Evolutionary conservation across 1,140 invertebrate genomes (phyloP).

Genomic region (Lordiphosa clarofinis): DNA sequence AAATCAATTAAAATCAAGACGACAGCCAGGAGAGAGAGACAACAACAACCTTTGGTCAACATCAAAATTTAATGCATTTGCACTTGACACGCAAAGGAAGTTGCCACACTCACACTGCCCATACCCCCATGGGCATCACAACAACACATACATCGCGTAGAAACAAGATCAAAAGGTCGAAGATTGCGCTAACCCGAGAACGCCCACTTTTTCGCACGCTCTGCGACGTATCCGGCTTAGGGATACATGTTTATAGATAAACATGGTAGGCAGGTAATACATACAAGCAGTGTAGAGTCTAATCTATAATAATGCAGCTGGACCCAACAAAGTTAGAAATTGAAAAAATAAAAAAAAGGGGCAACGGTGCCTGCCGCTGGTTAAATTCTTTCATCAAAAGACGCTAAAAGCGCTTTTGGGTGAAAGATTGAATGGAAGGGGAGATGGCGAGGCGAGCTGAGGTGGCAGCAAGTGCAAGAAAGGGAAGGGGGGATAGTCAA

Average conservation of each 20-base stretch:
- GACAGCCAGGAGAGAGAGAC: constrained; percentile 36
- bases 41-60: constrained; percentile 57
- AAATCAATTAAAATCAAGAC: constrained; percentile 75
- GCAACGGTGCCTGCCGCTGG: constrained; percentile 40
- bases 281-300: constrained; percentile 20
- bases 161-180: constrained; percentile 76
- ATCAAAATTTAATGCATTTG: constrained; percentile 73
- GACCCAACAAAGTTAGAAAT: constrained; percentile 43
- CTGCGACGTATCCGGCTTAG: constrained; percentile 51
- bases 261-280: constrained; percentile 7
- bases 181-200: constrained; percentile 68
- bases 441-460: background rate
- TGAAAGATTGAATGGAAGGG: constrained; percentile 5
- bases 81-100: constrained; percentile 77
- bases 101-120: constrained; percentile 48
- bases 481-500: background rate
- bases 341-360: constrained; percentile 51
- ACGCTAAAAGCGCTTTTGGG: constrained; percentile 15
- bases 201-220: constrained; percentile 77
- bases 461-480: background rate
- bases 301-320: constrained; percentile 55
- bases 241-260: constrained; percentile 54
- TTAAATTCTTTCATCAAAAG: constrained; percentile 70
- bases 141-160: constrained; percentile 27
- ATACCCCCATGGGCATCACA: constrained; percentile 26